Evolutionary conservation across 2,797 vertebrate species (phyloP).

Genomic region (Lophotriccus pileatus): DNA sequence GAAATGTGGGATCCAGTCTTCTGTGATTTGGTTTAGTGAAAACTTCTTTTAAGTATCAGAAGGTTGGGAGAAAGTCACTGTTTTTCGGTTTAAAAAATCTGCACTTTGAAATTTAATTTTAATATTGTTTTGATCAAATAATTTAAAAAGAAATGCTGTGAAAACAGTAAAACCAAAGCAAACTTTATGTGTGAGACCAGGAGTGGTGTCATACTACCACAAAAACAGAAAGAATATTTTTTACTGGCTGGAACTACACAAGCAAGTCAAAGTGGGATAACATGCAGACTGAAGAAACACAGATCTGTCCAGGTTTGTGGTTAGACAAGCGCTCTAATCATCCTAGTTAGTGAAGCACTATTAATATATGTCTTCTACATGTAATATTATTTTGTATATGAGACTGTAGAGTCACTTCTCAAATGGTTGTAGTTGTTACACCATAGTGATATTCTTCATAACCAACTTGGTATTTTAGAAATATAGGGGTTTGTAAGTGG

Average conservation of each 20-base stretch:
- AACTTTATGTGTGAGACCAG: not conserved
- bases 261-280: not conserved
- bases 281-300: not conserved
- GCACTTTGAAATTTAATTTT: not conserved
- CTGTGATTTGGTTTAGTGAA: not conserved
- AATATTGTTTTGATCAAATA: not conserved
- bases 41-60: not conserved
- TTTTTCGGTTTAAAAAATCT: not conserved
- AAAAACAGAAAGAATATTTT: not conserved
- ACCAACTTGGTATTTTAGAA: not conserved
- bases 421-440: not conserved
- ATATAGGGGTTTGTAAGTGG: not conserved
- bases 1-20: not conserved
- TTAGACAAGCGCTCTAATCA: not conserved
- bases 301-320: not conserved
- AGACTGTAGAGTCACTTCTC: not conserved
- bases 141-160: not conserved
- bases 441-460: not conserved
- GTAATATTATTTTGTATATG: not conserved
- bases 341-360: not conserved
- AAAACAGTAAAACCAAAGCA: not conserved
- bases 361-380: not conserved
- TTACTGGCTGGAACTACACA: not conserved
- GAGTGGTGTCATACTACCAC: not conserved
- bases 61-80: not conserved